Evolutionary conservation across 2,888 invertebrate genomes (phyloP).

Genomic region (Agrypnus murinus): DNA sequence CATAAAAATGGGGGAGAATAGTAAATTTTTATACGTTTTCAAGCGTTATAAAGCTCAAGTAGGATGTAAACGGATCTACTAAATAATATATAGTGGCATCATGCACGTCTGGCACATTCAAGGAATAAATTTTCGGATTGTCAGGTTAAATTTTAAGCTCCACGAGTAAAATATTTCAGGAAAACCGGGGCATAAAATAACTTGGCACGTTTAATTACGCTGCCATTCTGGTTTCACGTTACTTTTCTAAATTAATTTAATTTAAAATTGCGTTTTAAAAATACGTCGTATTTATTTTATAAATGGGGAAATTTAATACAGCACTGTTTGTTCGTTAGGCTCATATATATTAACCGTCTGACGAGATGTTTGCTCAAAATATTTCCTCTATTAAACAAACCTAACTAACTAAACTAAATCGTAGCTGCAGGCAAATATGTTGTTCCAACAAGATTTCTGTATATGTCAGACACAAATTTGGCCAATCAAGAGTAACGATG

Average conservation of each 20-base stretch:
- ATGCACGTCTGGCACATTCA: conserved; percentile 63
- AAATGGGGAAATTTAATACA: conserved; percentile 44
- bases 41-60: conserved; percentile 45
- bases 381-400: conserved; percentile 51
- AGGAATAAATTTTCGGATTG: conserved; percentile 67
- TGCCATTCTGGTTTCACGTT: conserved; percentile 26
- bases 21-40: conserved; percentile 38
- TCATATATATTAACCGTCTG: conserved; percentile 42
- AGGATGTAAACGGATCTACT: conserved; percentile 62
- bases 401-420: conserved; percentile 52
- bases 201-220: conserved; percentile 34
- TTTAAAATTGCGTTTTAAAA: conserved; percentile 26
- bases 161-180: conserved; percentile 62
- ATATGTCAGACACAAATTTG: conserved; percentile 52
- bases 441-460: conserved; percentile 45
- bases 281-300: conserved; percentile 34
- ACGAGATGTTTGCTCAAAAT: conserved; percentile 52
- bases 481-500: conserved; percentile 51
- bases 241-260: conserved; percentile 30
- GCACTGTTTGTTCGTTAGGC: conserved; percentile 41
- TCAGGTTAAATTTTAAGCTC: conserved; percentile 66
- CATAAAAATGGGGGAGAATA: conserved; percentile 17
- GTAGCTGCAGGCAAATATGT: conserved; percentile 49
- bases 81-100: conserved; percentile 66
- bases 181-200: conserved; percentile 28